Percentiles rank a stretch among this genome's conserved stretches.
These are phyloP conservation scores for Sycobia sp. DNA, from an alignment of 1,140 invertebrate species.

Conservation along the genomic window DNA sequence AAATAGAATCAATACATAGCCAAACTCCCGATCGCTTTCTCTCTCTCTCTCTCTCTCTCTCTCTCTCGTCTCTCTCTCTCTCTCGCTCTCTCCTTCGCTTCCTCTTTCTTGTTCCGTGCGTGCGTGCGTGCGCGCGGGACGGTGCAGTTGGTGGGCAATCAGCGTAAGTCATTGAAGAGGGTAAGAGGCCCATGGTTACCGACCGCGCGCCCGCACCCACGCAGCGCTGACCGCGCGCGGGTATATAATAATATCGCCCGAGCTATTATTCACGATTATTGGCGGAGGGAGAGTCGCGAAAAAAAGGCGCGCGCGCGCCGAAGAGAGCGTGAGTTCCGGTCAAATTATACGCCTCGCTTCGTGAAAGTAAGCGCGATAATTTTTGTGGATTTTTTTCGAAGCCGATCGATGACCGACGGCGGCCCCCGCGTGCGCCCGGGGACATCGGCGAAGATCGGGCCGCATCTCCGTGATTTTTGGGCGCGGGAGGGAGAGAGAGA, in stretches of 20 bases:
- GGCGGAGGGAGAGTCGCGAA: neutral
- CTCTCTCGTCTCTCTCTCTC: too few species aligned
- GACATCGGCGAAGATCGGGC: too few species aligned
- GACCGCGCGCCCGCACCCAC: neutral
- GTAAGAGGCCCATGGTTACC: neutral
- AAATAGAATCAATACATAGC: too few species aligned
- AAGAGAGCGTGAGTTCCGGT: neutral
- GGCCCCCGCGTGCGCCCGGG: too few species aligned
- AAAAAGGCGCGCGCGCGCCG: neutral
- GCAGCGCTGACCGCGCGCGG: neutral
- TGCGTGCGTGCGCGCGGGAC: too few species aligned
- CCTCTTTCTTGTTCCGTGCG: too few species aligned
- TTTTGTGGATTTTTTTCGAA: constrained; percentile 22
- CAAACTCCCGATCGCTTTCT: too few species aligned
- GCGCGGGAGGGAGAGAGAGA: too few species aligned
- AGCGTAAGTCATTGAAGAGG: constrained; percentile 15
- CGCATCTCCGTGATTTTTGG: constrained; percentile 2
- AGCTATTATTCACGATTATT: constrained; percentile 26
- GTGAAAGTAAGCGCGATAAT: neutral
- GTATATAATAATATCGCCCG: too few species aligned
- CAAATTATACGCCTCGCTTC: constrained; percentile 17
- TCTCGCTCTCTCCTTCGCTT: too few species aligned
- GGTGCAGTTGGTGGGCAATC: constrained; percentile 1
- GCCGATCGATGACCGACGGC: too few species aligned
- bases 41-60: too few species aligned